Percentiles rank a stretch among this genome's conserved stretches.
phyloP scores from a whole-genome alignment of 2,113 vertebrate species.

The Nanorana parkeri region DNA sequence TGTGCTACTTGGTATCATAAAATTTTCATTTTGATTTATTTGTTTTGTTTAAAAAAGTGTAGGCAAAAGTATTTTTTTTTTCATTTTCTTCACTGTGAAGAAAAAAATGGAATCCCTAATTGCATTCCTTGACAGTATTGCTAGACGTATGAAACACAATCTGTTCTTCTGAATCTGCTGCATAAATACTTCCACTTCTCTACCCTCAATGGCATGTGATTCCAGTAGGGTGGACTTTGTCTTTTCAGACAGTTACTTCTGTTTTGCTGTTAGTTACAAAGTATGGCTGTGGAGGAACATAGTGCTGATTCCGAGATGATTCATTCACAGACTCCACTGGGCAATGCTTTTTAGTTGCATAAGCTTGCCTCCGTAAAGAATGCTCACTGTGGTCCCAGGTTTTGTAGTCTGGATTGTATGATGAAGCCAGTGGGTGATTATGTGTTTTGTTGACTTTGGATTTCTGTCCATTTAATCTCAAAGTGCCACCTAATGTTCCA shows the following conservation, averaged over 20 bases:
- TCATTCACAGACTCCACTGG: conserved; percentile 84
- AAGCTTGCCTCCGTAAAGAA: conserved; percentile 86
- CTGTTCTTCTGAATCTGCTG: conserved; percentile 59
- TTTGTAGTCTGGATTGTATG: conserved; percentile 87
- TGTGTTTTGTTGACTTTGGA: conserved; percentile 78
- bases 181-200: conserved; percentile 56
- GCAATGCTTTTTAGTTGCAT: conserved; percentile 85
- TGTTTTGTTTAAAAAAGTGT: conserved; percentile 61
- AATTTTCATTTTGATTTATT: conserved; percentile 70
- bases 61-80: conserved; percentile 59
- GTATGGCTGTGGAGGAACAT: conserved; percentile 92
- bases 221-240: conserved; percentile 59
- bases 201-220: conserved; percentile 39
- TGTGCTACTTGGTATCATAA: conserved; percentile 78
- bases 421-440: conserved; percentile 87
- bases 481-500: conserved; percentile 69
- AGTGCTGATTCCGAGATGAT: conserved; percentile 87
- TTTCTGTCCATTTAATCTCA: conserved; percentile 88
- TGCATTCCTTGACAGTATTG: conserved; percentile 73
- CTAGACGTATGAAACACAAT: conserved; percentile 66
- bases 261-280: conserved; percentile 99
- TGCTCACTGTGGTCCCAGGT: conserved; percentile 92
- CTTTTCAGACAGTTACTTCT: conserved; percentile 95
- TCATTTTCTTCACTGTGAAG: conserved; percentile 61
- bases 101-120: conserved; percentile 69